Conservation (phyloP, 92 coral and sea anemone genomes). For the Siderastrea siderea region DNA sequence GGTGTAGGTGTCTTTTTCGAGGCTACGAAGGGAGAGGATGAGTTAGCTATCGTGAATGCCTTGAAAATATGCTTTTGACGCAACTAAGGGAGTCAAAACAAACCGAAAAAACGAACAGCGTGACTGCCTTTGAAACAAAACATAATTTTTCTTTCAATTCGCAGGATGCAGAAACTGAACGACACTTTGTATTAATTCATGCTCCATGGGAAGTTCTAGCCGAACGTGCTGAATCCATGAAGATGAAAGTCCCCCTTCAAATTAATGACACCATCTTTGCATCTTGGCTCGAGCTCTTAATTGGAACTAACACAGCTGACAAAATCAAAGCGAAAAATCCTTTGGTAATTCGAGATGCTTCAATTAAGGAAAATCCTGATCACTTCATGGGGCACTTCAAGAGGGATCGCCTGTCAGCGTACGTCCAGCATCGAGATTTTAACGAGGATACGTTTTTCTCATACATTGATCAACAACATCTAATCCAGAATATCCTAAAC, state of each 20-base stretch:
- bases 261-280: constrained; percentile 73
- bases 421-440: constrained; percentile 32
- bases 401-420: constrained; percentile 65
- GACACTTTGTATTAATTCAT: constrained; percentile 88
- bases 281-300: constrained; percentile 65
- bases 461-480: constrained; percentile 59
- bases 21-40: too few relatives aligned
- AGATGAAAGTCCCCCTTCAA: constrained; percentile 83
- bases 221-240: constrained; percentile 75
- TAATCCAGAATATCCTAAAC: constrained; percentile 69
- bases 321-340: constrained; percentile 72
- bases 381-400: constrained; percentile 86
- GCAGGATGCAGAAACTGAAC: constrained; percentile 32
- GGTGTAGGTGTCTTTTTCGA: too few relatives aligned
- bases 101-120: too few relatives aligned
- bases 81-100: too few relatives aligned
- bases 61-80: too few relatives aligned
- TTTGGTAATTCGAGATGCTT: constrained; percentile 63
- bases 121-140: too few relatives aligned
- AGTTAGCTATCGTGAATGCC: too few relatives aligned
- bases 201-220: constrained; percentile 84
- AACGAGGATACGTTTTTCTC: constrained; percentile 74
- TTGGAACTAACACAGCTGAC: constrained; percentile 52
- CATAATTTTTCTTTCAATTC: neutral
- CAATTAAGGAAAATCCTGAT: constrained; percentile 56